A percentile compares a stretch with the other conserved stretches of the same genome.
Conservation (phyloP, 2,888 invertebrate species). For the Hylaea fasciaria region DNA sequence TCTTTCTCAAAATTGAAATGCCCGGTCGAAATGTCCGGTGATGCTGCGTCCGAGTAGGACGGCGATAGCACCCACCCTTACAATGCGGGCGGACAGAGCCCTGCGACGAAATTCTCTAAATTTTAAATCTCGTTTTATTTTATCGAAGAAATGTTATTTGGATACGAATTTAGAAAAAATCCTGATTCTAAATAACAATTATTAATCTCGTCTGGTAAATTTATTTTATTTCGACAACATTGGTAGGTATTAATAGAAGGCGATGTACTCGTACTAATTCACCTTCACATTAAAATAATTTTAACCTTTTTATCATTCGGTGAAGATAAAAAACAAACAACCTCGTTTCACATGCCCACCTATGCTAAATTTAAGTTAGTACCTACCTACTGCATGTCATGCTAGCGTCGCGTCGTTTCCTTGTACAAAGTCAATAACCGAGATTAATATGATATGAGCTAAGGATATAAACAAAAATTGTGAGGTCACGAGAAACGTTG, state of each 20-base stretch:
- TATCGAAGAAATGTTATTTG: conserved; percentile 47
- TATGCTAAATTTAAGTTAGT: conserved; percentile 38
- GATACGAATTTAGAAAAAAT: conserved; percentile 33
- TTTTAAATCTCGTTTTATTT: conserved; percentile 75
- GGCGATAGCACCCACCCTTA: conserved; percentile 84
- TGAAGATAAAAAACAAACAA: conserved; percentile 47
- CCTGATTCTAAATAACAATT: conserved; percentile 16
- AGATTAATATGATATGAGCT: conserved; percentile 43
- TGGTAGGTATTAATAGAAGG: conserved; percentile 37
- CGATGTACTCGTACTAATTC: conserved; percentile 41
- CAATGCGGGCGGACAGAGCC: conserved; percentile 81
- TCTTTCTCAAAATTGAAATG: conserved; percentile 86
- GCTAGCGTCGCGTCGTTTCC: conserved; percentile 55
- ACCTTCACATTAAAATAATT: conserved; percentile 51
- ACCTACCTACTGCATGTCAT: conserved; percentile 42
- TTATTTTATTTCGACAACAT: conserved; percentile 32
- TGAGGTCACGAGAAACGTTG: conserved; percentile 30
- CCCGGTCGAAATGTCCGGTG: conserved; percentile 86
- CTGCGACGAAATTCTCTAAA: conserved; percentile 80
- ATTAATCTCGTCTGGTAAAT: conserved; percentile 15
- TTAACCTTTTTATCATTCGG: conserved; percentile 48
- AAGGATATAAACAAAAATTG: conserved; percentile 29
- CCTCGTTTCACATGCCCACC: conserved; percentile 36
- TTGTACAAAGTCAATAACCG: conserved; percentile 63
- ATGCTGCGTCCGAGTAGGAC: conserved; percentile 84